Base-by-base conservation (phyloP, 2,888 invertebrate genomes). In the Anarsia innoxiella region DNA sequence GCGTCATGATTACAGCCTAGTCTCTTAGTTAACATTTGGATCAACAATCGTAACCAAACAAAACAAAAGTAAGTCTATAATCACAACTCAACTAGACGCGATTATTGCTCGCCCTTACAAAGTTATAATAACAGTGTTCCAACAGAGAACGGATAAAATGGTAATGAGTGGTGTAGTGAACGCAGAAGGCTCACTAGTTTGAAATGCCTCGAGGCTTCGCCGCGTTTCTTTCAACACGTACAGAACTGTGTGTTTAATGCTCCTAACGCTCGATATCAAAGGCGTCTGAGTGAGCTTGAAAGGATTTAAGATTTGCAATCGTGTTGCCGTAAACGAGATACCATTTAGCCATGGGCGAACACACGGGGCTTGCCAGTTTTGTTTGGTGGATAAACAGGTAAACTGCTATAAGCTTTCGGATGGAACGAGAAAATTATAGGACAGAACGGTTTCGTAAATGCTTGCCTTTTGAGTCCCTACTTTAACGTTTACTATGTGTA, bases 201-300 rank as follows among this genome's bases (percentile, higher is more conserved):
- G 69, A 72, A 57, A 66, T 69, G 74, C 79, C 83, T 67, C 43
- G 46, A 60, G 76, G 76, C 68, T 41, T 51, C 59, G 55, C 51
- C 61, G 62, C 54, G 65, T 71, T 79, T 79, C 83, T 83, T 82
- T 84, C 83, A 78, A 79, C 84, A 77, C 80, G 68, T 78, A 69
- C 64, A 54, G 59, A 60, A 70, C 74, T 80, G 77, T 83, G 68
- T 80, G 73, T 80, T 79, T 82, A 82, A 75, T 65, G 62, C 62
- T 55, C 59, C 62, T 72, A 69, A 70, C 64, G 63, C 59, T 60
- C 54, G 50, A 67, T 62, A 73, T 79, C 75, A 77, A 70, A 76
- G 65, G 62, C 61, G 59, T 65, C 63, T 56, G 56, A 57, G 56
- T 66, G 58, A 48, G 58, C 53, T 57, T 67, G 60, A 70, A 73